These are phyloP conservation scores for Thunnus albacares DNA, from an alignment of 2,797 vertebrate genomes.

Conservation along the genomic window DNA sequence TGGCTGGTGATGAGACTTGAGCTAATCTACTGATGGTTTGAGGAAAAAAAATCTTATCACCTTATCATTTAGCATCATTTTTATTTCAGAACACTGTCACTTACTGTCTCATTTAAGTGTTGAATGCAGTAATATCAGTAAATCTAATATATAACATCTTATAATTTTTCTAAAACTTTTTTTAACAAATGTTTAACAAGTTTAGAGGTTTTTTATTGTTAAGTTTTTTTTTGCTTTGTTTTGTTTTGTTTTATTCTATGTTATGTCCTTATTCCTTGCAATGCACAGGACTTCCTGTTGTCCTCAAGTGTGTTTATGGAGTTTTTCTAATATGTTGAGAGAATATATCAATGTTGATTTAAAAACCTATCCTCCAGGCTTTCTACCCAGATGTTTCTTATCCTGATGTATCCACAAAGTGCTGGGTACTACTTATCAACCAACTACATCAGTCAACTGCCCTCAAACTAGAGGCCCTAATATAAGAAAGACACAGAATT, in stretches of 20 bases:
- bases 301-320: not conserved
- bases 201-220: too few species aligned
- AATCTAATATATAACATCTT: not conserved
- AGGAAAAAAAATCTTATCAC: too few species aligned
- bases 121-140: not conserved
- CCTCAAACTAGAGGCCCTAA: not conserved
- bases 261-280: not conserved
- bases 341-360: not conserved
- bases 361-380: too few species aligned
- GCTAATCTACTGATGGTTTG: not conserved
- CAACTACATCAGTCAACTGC: not conserved
- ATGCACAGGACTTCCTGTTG: not conserved
- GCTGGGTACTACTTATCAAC: not conserved
- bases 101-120: not conserved
- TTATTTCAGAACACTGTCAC: not conserved
- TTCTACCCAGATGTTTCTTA: not conserved
- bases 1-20: not conserved
- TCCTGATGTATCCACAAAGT: not conserved
- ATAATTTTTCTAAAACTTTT: too few species aligned
- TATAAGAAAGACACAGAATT: constrained; percentile 1
- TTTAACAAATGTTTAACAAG: too few species aligned
- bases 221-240: too few species aligned
- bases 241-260: not conserved
- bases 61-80: too few species aligned
- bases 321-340: not conserved